These are phyloP conservation scores for Brachionus rubens DNA, from an alignment of 1,140 invertebrate genomes.

Conservation along the genomic window DNA sequence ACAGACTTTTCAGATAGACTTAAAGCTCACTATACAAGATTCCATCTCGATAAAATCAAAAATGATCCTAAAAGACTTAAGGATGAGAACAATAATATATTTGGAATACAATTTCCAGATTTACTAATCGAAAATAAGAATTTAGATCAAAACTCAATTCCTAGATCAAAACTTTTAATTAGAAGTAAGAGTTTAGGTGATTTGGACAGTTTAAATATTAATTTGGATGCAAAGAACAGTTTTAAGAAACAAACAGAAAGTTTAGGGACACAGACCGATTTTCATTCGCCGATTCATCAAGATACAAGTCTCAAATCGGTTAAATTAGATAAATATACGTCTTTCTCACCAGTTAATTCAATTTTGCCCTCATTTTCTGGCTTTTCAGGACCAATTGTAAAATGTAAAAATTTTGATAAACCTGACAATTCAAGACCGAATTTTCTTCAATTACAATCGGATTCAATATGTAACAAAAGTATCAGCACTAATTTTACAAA, in stretches of 20 bases:
- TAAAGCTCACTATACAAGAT: too few relatives aligned
- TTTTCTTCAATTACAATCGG: neutral
- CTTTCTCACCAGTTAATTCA: neutral
- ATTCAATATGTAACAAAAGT: neutral
- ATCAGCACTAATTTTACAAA: neutral
- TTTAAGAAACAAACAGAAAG: neutral
- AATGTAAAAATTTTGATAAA: neutral
- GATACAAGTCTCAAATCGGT: neutral
- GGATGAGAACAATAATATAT: too few relatives aligned
- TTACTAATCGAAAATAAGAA: neutral
- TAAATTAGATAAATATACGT: neutral
- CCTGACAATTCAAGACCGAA: neutral
- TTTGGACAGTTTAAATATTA: neutral
- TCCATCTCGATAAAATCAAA: too few relatives aligned
- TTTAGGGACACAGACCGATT: neutral
- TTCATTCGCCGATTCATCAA: neutral
- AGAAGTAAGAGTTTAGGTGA: constrained; percentile 12
- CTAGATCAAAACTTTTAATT: neutral
- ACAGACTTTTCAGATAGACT: too few relatives aligned
- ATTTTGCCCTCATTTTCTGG: neutral
- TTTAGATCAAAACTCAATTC: neutral
- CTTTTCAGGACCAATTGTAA: neutral
- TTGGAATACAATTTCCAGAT: neutral
- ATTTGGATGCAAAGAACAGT: neutral
- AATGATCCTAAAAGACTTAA: too few relatives aligned